Conservation (phyloP, 2,797 vertebrate species). For the Ptychobarbus kaznakovi region DNA sequence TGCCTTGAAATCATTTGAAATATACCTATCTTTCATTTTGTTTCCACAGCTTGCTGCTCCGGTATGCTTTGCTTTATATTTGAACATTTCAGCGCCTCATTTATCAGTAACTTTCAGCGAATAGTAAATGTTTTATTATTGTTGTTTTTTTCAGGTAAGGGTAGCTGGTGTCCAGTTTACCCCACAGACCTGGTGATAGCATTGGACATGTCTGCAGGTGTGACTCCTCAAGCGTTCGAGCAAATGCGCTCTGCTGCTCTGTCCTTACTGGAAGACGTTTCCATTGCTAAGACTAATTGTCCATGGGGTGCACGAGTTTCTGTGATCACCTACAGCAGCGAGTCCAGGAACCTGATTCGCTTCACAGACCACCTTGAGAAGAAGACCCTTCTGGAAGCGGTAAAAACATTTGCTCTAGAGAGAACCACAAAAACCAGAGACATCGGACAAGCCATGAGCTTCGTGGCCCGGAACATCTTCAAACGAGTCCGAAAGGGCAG, state of each 20-base stretch:
- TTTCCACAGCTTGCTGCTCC: slow-evolving; percentile 54
- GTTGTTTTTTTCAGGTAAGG: slow-evolving; percentile 60
- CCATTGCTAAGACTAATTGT: slow-evolving; percentile 85
- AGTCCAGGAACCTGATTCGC: slow-evolving; percentile 79
- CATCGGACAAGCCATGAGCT: slow-evolving; percentile 83
- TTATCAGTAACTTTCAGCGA: neutral
- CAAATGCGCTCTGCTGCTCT: slow-evolving; percentile 78
- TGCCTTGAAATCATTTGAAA: neutral
- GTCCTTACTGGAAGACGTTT: slow-evolving; percentile 76
- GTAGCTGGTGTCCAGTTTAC: slow-evolving; percentile 76
- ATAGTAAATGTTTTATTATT: neutral
- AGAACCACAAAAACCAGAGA: slow-evolving; percentile 72
- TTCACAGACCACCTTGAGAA: slow-evolving; percentile 82
- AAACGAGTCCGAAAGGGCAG: slow-evolving; percentile 79
- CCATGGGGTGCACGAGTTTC: slow-evolving; percentile 83
- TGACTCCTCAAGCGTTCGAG: slow-evolving; percentile 76
- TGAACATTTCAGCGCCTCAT: neutral
- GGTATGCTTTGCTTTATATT: slow-evolving; percentile 39
- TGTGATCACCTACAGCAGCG: slow-evolving; percentile 78
- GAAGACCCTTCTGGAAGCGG: slow-evolving; percentile 69
- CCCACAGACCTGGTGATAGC: slow-evolving; percentile 88
- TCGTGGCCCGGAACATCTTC: slow-evolving; percentile 84
- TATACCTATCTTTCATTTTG: neutral
- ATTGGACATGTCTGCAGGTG: slow-evolving; percentile 83
- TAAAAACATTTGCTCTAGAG: slow-evolving; percentile 74